Evolutionary conservation across 2,888 invertebrate species (phyloP), one percentile per base, ranked within the genome.

Genomic region (Asteroscopus sphinx): DNA sequence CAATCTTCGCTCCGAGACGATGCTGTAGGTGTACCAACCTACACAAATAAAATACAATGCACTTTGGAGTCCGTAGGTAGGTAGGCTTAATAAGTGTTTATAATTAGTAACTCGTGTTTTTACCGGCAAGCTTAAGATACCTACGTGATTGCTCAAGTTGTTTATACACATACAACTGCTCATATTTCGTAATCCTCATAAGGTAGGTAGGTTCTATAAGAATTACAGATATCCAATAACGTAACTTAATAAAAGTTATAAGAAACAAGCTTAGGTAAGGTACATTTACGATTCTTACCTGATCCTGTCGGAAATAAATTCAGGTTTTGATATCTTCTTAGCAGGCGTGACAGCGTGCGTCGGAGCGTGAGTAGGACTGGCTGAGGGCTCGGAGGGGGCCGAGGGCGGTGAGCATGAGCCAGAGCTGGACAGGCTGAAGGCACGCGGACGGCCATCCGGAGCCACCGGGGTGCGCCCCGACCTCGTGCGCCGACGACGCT

Each of bases 351-450:
- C 95, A 30, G 94, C 76, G 51, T 88, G 86, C 17, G 83, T 77
- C 77, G 94, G 88, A 63, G 92, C 93, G 85, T 97, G 97, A 32
- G 96, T 95, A 9, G 97, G 97, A 65, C 97, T 97, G 61, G 96
- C 94, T 73, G 96, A 96, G 13, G 96, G 96, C 70, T 96, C 97
- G 76, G 97, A 97, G 21, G 96, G 96, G n/a, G 96, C 96, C 1
- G 96, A 96, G 0, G 97, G 97, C 57, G 97, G 97, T 4, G 97
- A 97, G 61, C 97, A 97, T 35, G 97, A 97, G 25, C 96, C 97
- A 61, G 96, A 97, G 68, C 97, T 97, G 9, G 97, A 97, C 17
- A 97, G 86, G 73, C 97, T 97, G 74, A 97, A 97, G 49, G 97
- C 96, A 39, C 97, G 95, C 26, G 96, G 93, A 9, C 97, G 95